A percentile compares a stretch with the other conserved stretches of the same genome.
These are phyloP conservation scores for Lepidocyrtinus sp. DNA, from an alignment of 2,888 invertebrate species.

Conservation along the genomic window DNA sequence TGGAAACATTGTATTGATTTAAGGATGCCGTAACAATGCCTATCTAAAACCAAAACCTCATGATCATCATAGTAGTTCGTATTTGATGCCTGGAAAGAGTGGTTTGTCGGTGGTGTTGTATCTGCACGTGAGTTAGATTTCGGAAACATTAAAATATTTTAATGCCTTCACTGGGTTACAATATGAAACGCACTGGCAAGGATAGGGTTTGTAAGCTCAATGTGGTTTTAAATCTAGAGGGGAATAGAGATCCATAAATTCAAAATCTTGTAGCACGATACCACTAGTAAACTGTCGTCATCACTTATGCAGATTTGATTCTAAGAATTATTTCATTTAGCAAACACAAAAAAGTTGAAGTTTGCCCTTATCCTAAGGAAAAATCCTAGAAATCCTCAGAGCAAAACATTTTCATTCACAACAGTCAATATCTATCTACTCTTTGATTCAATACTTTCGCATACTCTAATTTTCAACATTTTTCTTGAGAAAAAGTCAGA, in stretches of 20 bases:
- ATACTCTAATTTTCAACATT: too few relatives aligned
- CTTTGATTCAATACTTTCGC: too few relatives aligned
- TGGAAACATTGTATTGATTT: too few relatives aligned
- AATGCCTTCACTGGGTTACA: neutral
- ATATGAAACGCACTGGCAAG: neutral
- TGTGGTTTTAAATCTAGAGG: slow-evolving; percentile 21
- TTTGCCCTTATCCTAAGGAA: neutral
- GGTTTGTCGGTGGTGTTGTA: slow-evolving; percentile 9
- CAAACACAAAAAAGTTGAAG: slow-evolving; percentile 17
- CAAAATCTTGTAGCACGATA: neutral
- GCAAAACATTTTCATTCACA: neutral
- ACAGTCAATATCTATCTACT: too few relatives aligned
- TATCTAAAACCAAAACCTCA: slow-evolving; percentile 9
- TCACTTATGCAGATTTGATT: slow-evolving; percentile 46
- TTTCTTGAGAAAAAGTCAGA: too few relatives aligned
- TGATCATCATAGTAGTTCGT: neutral
- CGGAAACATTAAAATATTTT: neutral
- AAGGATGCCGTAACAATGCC: neutral
- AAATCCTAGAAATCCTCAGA: neutral
- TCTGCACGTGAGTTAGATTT: slow-evolving; percentile 9
- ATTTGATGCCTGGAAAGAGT: neutral
- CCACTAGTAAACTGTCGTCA: slow-evolving; percentile 17
- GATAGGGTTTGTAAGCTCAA: slow-evolving; percentile 24
- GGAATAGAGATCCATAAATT: neutral
- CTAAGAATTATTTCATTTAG: slow-evolving; percentile 29